Evolutionary conservation across 2,113 vertebrate species (phyloP).

Genomic region (Prietella phreatophila): DNA sequence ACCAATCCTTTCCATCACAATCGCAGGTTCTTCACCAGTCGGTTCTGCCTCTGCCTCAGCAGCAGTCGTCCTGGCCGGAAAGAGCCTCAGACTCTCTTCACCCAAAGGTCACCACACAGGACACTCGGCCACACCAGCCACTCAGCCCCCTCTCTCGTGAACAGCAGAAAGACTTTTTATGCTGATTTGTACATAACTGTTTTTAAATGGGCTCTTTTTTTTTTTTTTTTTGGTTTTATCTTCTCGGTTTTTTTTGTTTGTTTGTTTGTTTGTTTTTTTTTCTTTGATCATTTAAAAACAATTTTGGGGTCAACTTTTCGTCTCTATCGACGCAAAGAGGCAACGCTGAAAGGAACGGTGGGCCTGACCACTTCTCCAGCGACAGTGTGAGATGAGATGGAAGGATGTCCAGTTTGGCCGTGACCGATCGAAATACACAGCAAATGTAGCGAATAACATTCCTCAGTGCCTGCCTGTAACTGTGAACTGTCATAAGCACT

Average conservation of each 20-base stretch:
- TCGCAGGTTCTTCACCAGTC: slow-evolving; percentile 20
- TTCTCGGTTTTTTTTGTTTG: slow-evolving; percentile 60
- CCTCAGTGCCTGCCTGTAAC: slow-evolving; percentile 98
- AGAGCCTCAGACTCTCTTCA: slow-evolving; percentile 72
- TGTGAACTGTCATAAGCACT: slow-evolving; percentile 85
- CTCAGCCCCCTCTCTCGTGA: slow-evolving; percentile 75
- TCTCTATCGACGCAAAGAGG: slow-evolving; percentile 13
- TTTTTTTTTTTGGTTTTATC: slow-evolving; percentile 64
- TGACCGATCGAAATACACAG: slow-evolving; percentile 74
- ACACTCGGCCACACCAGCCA: slow-evolving; percentile 69
- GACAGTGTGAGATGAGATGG: slow-evolving; percentile 63
- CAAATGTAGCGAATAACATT: slow-evolving; percentile 93
- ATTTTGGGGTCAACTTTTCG: slow-evolving; percentile 56
- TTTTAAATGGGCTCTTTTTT: slow-evolving; percentile 67
- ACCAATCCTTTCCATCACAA: slow-evolving; percentile 9
- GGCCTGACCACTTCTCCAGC: slow-evolving; percentile 60
- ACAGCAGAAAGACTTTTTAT: slow-evolving; percentile 84
- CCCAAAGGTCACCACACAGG: slow-evolving; percentile 67
- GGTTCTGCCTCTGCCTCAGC: slow-evolving; percentile 6
- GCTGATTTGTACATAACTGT: slow-evolving; percentile 80
- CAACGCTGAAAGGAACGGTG: slow-evolving; percentile 15
- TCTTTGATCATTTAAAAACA: slow-evolving; percentile 59
- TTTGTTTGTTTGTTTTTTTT: slow-evolving; percentile 62
- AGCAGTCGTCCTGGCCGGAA: slow-evolving; percentile 5
- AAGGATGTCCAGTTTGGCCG: slow-evolving; percentile 71